phyloP scores from a whole-genome alignment of 2,888 invertebrate species.

The Carabus problematicus region DNA sequence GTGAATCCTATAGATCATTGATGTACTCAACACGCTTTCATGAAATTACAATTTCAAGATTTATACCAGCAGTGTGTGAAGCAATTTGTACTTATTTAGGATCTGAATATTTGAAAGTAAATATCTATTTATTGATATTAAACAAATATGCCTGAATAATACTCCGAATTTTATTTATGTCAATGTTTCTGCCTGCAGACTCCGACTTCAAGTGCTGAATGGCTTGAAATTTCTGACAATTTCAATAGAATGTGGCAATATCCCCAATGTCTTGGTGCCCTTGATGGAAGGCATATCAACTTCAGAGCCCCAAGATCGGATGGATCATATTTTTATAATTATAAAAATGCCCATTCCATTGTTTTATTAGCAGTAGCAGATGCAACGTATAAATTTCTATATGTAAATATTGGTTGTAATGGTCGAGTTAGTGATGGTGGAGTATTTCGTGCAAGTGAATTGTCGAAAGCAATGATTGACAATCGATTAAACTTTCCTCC shows the following conservation, averaged over 20 bases:
- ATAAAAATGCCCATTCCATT: conserved; percentile 47
- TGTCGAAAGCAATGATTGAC: not conserved
- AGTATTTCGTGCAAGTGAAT: conserved; percentile 22
- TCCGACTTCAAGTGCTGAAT: conserved; percentile 47
- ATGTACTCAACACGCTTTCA: conserved; percentile 43
- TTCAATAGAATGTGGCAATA: conserved; percentile 49
- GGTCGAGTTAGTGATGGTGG: conserved; percentile 46
- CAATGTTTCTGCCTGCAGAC: conserved; percentile 40
- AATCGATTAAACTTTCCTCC: conserved; percentile 10
- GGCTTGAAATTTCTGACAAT: conserved; percentile 46
- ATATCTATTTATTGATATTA: not conserved
- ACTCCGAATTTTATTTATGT: conserved; percentile 16
- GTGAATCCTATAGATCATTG: conserved; percentile 43
- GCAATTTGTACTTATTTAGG: conserved; percentile 48
- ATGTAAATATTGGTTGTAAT: conserved; percentile 49
- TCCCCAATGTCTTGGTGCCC: conserved; percentile 46
- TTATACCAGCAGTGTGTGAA: conserved; percentile 48
- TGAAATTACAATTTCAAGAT: conserved; percentile 46
- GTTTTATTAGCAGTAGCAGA: conserved; percentile 47
- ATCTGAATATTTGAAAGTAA: conserved; percentile 35
- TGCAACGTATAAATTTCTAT: conserved; percentile 47
- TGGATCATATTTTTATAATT: conserved; percentile 48
- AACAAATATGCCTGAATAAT: too few relatives aligned
- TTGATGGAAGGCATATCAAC: conserved; percentile 46
- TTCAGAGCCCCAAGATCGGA: conserved; percentile 32